Base-by-base conservation (phyloP, 2,888 invertebrate species). In the Agonopterix heracliana region DNA sequence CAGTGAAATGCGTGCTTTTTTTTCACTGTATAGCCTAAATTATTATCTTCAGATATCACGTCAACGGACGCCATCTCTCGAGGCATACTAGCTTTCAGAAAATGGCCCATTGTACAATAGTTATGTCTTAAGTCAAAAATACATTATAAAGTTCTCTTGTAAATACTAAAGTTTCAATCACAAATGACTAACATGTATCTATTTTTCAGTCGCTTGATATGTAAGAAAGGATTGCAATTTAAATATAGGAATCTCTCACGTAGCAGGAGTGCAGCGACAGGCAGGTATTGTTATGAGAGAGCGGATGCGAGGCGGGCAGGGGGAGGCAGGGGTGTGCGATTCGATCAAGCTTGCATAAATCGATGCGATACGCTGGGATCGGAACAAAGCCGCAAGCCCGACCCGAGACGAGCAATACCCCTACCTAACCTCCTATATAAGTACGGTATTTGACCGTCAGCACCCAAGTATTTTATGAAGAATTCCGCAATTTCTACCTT, bases 321-420 rank as follows among this genome's bases (percentile, higher is more conserved):
- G 52, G 50, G 47, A 55, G 59, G 54, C 52, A 14, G 56, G 50
- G 60, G 66, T 66, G 66, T 63, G 69, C 69, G 79, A 79, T 80
- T 82, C 80, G 81, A 85, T 84, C 81, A 82, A 74, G 81, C 85
- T 74, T 82, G 83, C 80, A 84, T 82, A 82, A 85, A 86, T 86
- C 83, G 83, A 86, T 83, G 78, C 80, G 83, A 82, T 84, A 83
- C 79, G 81, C 73, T 71, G 68, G 70, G 75, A 77, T 80, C 75
- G 74, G 80, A 81, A 86, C 84, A 85, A 86, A 85, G 85, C 83
- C 84, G 75, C 81, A 74, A 73, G 73, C 64, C 51, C 55, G 48
- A 54, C 53, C 71, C 64, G 68, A 74, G 77, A 71, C 71, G 71
- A 67, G 71, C 70, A 49, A 48, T 49, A 41, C 46, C 12, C 12